A percentile compares a stretch with the other conserved stretches of the same genome.
Conservation (phyloP, 30 jellyfish, hydroid and myxozoan genomes). For the Calvadosia cruxmelitensis region DNA sequence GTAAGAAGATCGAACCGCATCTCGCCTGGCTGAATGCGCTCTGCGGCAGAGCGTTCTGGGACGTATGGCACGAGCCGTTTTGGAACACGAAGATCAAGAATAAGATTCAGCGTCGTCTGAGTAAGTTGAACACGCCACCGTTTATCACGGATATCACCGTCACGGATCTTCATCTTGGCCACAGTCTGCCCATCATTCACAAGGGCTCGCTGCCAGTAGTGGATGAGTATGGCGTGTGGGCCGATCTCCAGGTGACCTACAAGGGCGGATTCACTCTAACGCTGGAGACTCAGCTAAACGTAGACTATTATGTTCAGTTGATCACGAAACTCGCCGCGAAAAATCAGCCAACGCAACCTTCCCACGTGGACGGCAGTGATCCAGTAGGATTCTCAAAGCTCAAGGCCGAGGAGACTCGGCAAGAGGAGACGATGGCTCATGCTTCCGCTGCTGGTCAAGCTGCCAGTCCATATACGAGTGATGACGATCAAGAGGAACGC, state of each 20-base stretch:
- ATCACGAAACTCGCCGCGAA: slow-evolving; percentile 21
- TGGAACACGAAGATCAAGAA: slow-evolving; percentile 88
- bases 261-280: slow-evolving; percentile 93
- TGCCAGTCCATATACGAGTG: slow-evolving; percentile 17
- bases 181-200: slow-evolving; percentile 86
- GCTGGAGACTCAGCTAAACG: slow-evolving; percentile 87
- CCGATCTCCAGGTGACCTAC: slow-evolving; percentile 86
- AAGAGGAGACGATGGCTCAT: slow-evolving; percentile 14
- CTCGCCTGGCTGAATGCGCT: slow-evolving; percentile 85
- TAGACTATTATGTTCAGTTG: slow-evolving; percentile 67
- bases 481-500: slow-evolving; percentile 32
- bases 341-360: neutral
- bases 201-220: slow-evolving; percentile 88
- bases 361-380: neutral
- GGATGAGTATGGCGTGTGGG: slow-evolving; percentile 97
- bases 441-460: slow-evolving; percentile 4
- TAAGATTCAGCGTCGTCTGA: slow-evolving; percentile 75
- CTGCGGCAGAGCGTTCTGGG: slow-evolving; percentile 97
- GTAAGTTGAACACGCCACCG: slow-evolving; percentile 88
- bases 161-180: slow-evolving; percentile 83
- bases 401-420: neutral
- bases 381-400: neutral
- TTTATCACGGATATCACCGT: slow-evolving; percentile 66
- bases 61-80: slow-evolving; percentile 93
- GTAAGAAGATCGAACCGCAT: slow-evolving; percentile 79